Conservation (phyloP, 2,888 invertebrate genomes). For the Stenodema calcarata region DNA sequence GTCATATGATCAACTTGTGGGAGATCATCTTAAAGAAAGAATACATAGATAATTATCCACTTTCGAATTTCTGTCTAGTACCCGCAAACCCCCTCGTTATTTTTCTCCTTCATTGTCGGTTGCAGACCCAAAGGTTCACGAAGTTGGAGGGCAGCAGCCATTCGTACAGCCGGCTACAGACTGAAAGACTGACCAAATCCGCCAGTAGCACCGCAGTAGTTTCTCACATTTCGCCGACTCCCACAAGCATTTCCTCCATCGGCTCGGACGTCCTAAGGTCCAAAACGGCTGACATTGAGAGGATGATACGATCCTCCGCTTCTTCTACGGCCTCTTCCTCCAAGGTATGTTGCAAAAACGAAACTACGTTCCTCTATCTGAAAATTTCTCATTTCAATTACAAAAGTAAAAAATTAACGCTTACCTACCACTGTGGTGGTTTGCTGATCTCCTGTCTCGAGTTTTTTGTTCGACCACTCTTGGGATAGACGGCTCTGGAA, state of each 20-base stretch:
- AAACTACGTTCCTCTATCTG: too few relatives aligned
- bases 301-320: constrained; percentile 63
- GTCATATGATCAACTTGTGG: too few relatives aligned
- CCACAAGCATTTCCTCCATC: constrained; percentile 67
- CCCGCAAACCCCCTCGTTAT: not conserved
- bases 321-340: constrained; percentile 54
- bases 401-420: too few relatives aligned
- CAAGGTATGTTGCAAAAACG: not conserved
- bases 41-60: too few relatives aligned
- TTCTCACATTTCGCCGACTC: constrained; percentile 46
- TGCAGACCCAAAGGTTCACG: constrained; percentile 46
- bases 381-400: too few relatives aligned
- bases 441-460: too few relatives aligned
- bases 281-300: constrained; percentile 73
- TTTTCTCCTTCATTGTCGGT: not conserved
- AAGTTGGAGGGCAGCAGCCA: constrained; percentile 31
- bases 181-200: constrained; percentile 57
- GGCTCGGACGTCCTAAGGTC: constrained; percentile 72
- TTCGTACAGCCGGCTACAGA: constrained; percentile 47
- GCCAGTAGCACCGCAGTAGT: constrained; percentile 55
- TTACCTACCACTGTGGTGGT: too few relatives aligned
- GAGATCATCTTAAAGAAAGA: too few relatives aligned
- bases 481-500: too few relatives aligned
- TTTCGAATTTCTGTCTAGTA: too few relatives aligned
- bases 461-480: too few relatives aligned